phyloP scores from a whole-genome alignment of 1,140 invertebrate species.

The Bombus superbus region DNA sequence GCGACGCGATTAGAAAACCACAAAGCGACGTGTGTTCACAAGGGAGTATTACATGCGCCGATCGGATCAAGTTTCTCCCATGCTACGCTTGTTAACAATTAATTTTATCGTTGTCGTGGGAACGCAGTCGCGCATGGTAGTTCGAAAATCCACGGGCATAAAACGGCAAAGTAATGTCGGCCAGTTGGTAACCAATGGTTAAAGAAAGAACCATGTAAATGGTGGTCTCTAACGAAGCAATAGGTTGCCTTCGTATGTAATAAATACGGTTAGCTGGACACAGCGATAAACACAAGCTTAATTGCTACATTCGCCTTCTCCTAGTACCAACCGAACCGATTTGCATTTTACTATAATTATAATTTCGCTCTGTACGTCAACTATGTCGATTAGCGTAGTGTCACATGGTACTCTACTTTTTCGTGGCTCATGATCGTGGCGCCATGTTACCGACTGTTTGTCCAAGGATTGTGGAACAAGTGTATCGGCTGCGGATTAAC shows the following conservation, averaged over 20 bases:
- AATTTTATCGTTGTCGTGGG: slow-evolving; percentile 41
- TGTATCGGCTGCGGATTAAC: background rate
- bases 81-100: slow-evolving; percentile 52
- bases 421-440: background rate
- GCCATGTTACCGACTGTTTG: slow-evolving; percentile 2
- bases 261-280: slow-evolving; percentile 50
- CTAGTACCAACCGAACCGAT: slow-evolving; percentile 32
- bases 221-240: slow-evolving; percentile 51
- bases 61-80: slow-evolving; percentile 40
- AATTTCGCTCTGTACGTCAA: slow-evolving; percentile 25
- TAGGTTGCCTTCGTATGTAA: slow-evolving; percentile 40
- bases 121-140: background rate
- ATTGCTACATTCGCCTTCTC: slow-evolving; percentile 48
- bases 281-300: slow-evolving; percentile 56
- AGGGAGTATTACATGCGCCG: slow-evolving; percentile 1
- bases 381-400: background rate
- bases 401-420: slow-evolving; percentile 18
- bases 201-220: slow-evolving; percentile 51
- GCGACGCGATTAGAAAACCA: slow-evolving; percentile 29
- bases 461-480: slow-evolving; percentile 7
- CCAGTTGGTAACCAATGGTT: slow-evolving; percentile 18
- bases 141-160: slow-evolving; percentile 39
- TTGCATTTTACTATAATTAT: slow-evolving; percentile 62
- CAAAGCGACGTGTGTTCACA: background rate
- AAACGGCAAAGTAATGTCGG: slow-evolving; percentile 37